Percentiles rank a stretch among this genome's conserved stretches.
Evolutionary conservation across 2,113 vertebrate genomes (phyloP).

Genomic region (Panthera leo): DNA sequence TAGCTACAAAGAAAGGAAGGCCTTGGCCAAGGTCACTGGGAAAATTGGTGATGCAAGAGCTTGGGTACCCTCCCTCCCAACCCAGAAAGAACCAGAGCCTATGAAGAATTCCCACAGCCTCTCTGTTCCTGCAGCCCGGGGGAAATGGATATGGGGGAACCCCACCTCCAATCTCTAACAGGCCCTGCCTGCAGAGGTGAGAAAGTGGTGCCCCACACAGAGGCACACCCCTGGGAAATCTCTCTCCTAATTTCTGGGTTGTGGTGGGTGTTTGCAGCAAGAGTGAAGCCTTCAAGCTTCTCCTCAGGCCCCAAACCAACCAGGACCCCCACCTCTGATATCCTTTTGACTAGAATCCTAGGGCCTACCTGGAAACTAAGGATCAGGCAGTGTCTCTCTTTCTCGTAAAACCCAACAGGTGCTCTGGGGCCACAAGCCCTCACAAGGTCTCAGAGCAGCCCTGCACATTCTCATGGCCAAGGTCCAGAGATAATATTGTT

Average conservation of each 20-base stretch:
- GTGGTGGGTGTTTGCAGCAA: neutral
- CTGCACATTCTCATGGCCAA: neutral
- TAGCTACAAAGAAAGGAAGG: neutral
- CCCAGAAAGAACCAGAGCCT: neutral
- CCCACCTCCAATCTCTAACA: neutral
- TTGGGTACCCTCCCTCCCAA: neutral
- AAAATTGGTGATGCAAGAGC: neutral
- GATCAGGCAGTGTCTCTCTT: neutral
- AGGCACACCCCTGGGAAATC: neutral
- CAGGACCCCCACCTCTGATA: neutral
- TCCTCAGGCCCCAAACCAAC: neutral
- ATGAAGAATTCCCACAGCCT: neutral
- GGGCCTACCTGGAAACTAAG: neutral
- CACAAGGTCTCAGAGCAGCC: neutral
- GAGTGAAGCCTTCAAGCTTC: neutral
- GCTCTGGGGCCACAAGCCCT: neutral
- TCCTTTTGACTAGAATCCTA: neutral
- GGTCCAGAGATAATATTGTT: conserved; percentile 43
- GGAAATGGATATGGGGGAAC: neutral
- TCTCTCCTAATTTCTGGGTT: neutral
- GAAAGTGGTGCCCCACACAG: neutral
- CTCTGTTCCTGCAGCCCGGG: neutral
- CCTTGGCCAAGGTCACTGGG: neutral
- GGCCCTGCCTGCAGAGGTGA: neutral
- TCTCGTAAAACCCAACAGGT: neutral